These are phyloP conservation scores for Thamnophis sirtalis DNA, from an alignment of 2,113 vertebrate genomes.

Conservation along the genomic window DNA sequence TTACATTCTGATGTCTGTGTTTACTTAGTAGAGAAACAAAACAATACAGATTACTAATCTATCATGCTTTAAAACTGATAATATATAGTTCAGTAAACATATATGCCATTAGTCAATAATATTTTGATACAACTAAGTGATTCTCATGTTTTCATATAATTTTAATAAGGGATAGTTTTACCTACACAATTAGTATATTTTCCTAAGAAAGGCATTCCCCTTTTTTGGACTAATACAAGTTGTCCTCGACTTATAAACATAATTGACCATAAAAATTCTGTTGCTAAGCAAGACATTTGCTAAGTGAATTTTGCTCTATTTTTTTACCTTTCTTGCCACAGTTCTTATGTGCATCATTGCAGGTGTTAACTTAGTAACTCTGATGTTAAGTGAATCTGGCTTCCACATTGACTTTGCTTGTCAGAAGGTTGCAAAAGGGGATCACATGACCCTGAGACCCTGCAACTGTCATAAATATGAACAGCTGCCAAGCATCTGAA, in stretches of 20 bases:
- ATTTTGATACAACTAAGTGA: constrained; percentile 1
- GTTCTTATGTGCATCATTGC: not conserved
- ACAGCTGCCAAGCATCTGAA: not conserved
- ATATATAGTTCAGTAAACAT: not conserved
- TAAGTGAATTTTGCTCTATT: not conserved
- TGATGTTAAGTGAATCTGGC: not conserved
- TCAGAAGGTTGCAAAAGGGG: not conserved
- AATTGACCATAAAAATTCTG: not conserved
- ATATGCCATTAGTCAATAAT: not conserved
- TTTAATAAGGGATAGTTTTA: constrained; percentile 58
- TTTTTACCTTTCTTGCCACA: not conserved
- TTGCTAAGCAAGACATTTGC: not conserved
- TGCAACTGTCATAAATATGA: not conserved
- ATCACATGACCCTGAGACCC: not conserved
- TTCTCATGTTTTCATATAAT: constrained; percentile 44
- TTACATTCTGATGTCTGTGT: not conserved
- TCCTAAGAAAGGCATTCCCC: constrained; percentile 53
- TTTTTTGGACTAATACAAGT: constrained; percentile 57
- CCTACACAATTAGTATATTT: constrained; percentile 59
- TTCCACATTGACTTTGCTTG: not conserved
- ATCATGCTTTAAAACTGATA: not conserved
- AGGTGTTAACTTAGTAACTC: not conserved
- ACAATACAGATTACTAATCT: not conserved
- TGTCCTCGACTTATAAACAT: not conserved
- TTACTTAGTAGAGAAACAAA: not conserved